These are phyloP conservation scores for Cosmia pyralina DNA, from an alignment of 2,888 invertebrate species.

Conservation along the genomic window DNA sequence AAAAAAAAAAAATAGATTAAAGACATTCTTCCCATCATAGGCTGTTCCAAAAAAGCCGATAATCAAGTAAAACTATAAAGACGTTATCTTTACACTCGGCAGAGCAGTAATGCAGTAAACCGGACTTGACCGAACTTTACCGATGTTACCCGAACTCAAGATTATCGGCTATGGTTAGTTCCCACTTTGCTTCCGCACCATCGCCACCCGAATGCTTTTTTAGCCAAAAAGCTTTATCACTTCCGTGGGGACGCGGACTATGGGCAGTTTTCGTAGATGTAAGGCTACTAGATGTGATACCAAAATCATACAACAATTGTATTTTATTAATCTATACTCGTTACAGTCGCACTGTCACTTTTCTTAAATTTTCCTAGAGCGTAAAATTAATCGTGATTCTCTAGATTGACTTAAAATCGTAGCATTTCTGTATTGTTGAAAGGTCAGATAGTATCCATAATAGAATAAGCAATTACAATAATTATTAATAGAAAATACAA, in stretches of 20 bases:
- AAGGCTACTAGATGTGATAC: constrained; percentile 67
- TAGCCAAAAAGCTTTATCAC: constrained; percentile 90
- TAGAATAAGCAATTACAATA: neutral
- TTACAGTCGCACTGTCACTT: neutral
- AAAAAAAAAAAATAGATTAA: neutral
- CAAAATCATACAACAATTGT: neutral
- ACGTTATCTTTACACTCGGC: constrained; percentile 78
- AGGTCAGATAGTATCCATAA: neutral
- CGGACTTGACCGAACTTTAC: constrained; percentile 45
- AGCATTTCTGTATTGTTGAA: neutral
- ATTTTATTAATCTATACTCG: neutral
- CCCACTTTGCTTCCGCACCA: constrained; percentile 87
- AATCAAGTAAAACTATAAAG: constrained; percentile 67
- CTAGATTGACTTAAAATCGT: neutral
- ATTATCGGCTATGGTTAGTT: constrained; percentile 82
- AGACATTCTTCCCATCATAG: neutral
- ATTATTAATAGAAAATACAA: neutral
- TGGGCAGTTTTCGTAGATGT: constrained; percentile 71
- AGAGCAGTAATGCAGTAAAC: constrained; percentile 71
- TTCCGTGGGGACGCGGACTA: constrained; percentile 86
- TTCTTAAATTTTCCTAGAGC: neutral
- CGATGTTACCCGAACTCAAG: constrained; percentile 66
- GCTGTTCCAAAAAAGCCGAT: neutral
- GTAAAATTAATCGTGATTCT: no score
- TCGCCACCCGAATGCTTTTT: constrained; percentile 87